Base-by-base conservation (phyloP, 2,888 invertebrate genomes). In the Pollenia labialis region DNA sequence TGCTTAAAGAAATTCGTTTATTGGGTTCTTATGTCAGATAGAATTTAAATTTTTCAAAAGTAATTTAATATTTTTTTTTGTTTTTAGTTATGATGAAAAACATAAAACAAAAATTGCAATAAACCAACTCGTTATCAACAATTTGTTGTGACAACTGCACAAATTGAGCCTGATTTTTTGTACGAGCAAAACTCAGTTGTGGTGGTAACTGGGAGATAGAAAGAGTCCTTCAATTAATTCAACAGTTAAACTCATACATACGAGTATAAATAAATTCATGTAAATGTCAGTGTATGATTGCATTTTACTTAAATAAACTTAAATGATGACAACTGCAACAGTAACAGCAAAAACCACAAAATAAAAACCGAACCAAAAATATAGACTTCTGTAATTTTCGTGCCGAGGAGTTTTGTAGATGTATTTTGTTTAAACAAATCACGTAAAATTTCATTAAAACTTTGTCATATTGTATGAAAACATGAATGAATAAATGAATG, bases 381-480 rank as follows among this genome's bases (percentile, higher is more conserved):
- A 46, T 48, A 58, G 18, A 62, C 18, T 50, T 50, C 32, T 32
- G 32, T 42, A 42, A 4, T 23, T 12, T 10, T 42, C 40, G 7
- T 72, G n/a, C 23, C 14, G 46, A 40, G 52, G 60, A 60, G 11
- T 48, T n/a, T 76, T 23, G 52, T 62, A 69, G 71, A 32, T 23
- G 23, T 23, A 23, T 32, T 32, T 85, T 85, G 82, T 87, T 82
- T 80, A 82, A 79, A 66, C 74, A 85, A 85, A 87, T 82, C 85
- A 87, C 87, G 81, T 75, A 81, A 74, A 88, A 81, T 86, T 86
- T 81, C 81, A 81, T 88, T 84, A 88, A 86, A 88, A 85, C 64
- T 86, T 88, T 79, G 76, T 68, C 71, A 80, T 81, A 72, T 79
- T 58, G 62, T 44, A 40, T 12, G 7, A 16, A 52, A 62, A 54